Evolutionary conservation across 2,797 vertebrate species (phyloP), one percentile per base, ranked within the genome.

Genomic region (Melanotaenia nigrans): DNA sequence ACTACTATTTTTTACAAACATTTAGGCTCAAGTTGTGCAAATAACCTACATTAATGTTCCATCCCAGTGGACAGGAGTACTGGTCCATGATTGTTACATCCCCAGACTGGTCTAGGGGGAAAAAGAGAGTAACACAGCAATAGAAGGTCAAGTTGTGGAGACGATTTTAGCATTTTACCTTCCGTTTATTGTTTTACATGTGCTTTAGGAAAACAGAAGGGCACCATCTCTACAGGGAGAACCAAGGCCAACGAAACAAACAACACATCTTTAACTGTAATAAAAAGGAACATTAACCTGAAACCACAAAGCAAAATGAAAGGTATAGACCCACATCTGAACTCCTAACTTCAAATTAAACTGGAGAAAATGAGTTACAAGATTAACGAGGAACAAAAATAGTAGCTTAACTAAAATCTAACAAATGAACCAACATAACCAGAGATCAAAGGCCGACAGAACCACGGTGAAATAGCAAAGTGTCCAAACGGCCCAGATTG

Each of bases 1-100:
- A 24, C 16, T 24, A 25, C 10, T 28, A 14, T 54, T 12, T 28
- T 24, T 22, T 54, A 25, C 51, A 54, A 28, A 54, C 13, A 30
- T 55, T 54, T 7, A 3, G 24, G 49, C 66, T 22, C 14, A 45
- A 59, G 72, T 60, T 30, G 24, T 61, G 56, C 45, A n/a, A 30
- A 20, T 49, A 62, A 49, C 24, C 18, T 47, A 11, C 11, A 65
- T 25, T 57, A 58, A 67, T 40, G 22, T 57, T 33, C 22, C 5
- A 14, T 49, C 25, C 25, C 24, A 55, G 14, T 54, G 14, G 22
- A 28, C 20, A 0, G 38, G n/a, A 20, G 4, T 11, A 12, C 59
- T 47, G 1, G 5, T 47, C 7, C 42, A 33, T 33, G 18, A 8
- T 47, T 47, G 42, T 47, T 20, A 47, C 42, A 47, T 47, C 42